Evolutionary conservation across 2,113 vertebrate species (phyloP).

Genomic region (Plotosus lineatus): DNA sequence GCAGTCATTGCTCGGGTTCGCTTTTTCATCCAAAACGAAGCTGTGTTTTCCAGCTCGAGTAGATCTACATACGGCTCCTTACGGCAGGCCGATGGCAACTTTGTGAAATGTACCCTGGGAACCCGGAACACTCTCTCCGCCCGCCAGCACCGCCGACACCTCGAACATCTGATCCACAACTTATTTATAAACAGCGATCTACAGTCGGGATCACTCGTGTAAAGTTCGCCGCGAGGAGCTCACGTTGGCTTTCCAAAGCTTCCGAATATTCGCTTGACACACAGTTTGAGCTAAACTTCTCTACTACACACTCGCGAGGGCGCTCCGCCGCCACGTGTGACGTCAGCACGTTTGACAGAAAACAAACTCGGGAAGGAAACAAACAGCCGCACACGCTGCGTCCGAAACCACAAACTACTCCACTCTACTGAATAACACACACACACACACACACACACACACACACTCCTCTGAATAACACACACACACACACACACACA

Average conservation of each 20-base stretch:
- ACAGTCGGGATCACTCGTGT: not conserved
- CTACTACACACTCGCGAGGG: conserved; percentile 23
- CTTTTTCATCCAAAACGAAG: not conserved
- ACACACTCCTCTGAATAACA: not conserved
- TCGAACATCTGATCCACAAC: not conserved
- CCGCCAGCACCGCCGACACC: not conserved
- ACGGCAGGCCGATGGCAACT: conserved; percentile 31
- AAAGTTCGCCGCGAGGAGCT: not conserved
- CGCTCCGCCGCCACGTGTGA: conserved; percentile 40
- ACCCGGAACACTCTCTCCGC: conserved; percentile 45
- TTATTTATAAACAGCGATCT: not conserved
- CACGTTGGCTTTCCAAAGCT: not conserved
- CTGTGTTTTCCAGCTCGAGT: not conserved
- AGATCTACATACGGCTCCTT: not conserved
- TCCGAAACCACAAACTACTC: not conserved
- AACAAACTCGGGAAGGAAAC: conserved; percentile 24
- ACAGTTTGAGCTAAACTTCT: conserved; percentile 11
- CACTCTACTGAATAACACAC: not conserved
- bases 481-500: not conserved
- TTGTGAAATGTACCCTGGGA: conserved; percentile 26
- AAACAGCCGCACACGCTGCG: not conserved
- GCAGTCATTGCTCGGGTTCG: conserved; percentile 79
- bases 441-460: not conserved
- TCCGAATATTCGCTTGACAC: not conserved
- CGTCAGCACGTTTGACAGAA: conserved; percentile 49